Conservation (phyloP, 2,113 vertebrate genomes). For the Lepus americanus region DNA sequence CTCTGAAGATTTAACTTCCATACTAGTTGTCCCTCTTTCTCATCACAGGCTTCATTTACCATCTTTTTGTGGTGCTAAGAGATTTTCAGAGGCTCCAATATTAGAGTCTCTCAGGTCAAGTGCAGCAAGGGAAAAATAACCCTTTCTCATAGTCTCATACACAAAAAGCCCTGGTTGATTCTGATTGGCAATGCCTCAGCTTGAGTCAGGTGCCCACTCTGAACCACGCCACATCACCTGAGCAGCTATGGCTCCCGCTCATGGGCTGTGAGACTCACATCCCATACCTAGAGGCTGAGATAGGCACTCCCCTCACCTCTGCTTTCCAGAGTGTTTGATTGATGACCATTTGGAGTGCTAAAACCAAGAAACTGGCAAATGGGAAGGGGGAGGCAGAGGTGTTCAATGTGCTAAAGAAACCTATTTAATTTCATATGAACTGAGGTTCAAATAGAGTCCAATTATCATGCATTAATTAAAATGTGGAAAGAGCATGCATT, state of each 20-base stretch:
- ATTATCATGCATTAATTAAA: slow-evolving; percentile 52
- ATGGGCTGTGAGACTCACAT: fast-evolving
- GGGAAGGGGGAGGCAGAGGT: neutral
- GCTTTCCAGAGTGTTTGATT: neutral
- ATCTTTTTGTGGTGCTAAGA: neutral
- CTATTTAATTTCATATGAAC: slow-evolving; percentile 48
- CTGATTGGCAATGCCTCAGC: neutral
- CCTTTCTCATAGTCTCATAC: neutral
- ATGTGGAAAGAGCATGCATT: neutral
- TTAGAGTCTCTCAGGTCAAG: neutral
- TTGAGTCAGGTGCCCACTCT: neutral
- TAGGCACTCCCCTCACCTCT: neutral
- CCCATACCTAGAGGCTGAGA: too few species aligned
- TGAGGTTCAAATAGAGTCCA: slow-evolving; percentile 20
- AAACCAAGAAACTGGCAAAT: neutral
- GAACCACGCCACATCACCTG: neutral
- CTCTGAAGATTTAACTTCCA: neutral
- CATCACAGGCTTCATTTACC: neutral
- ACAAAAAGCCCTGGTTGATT: neutral
- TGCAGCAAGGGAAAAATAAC: neutral
- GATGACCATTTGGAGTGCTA: neutral
- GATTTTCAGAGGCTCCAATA: neutral
- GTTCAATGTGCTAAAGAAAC: neutral
- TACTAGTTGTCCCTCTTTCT: neutral
- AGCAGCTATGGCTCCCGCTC: neutral